Evolutionary conservation across 2,113 vertebrate genomes (phyloP).

Genomic region (Cariama cristata): DNA sequence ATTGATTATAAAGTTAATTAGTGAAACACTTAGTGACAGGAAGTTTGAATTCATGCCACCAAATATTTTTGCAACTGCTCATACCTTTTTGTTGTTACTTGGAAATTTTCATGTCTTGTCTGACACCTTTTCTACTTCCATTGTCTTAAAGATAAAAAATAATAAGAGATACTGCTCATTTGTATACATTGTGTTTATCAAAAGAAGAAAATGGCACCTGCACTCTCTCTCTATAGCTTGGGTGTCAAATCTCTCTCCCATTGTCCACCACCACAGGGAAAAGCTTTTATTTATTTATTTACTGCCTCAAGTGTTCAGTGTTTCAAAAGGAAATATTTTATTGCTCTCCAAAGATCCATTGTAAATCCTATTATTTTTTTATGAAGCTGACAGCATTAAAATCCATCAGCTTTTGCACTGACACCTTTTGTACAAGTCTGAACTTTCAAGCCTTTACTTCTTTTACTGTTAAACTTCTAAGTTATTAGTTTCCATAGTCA

Average conservation of each 20-base stretch:
- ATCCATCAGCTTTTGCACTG: not conserved
- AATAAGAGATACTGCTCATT: not conserved
- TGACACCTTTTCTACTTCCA: not conserved
- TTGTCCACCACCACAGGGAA: not conserved
- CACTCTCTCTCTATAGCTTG: not conserved
- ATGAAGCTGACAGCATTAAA: not conserved
- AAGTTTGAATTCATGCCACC: not conserved
- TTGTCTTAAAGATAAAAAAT: not conserved
- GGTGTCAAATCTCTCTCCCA: not conserved
- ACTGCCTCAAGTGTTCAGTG: not conserved
- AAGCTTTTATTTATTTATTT: not conserved
- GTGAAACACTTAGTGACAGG: not conserved
- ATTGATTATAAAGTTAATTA: not conserved
- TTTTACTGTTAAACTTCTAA: not conserved
- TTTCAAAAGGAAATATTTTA: not conserved
- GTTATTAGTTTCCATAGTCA: not conserved
- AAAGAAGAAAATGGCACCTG: not conserved
- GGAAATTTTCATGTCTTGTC: not conserved
- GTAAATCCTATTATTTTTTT: not conserved
- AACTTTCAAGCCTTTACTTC: not conserved
- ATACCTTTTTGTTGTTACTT: not conserved
- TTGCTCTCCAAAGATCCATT: not conserved
- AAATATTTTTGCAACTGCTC: not conserved
- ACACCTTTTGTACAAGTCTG: not conserved
- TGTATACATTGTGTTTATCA: not conserved